A percentile compares a stretch with the other conserved stretches of the same genome.
Conservation (phyloP, 1,140 invertebrate species). For the Drosophila baimaii region DNA sequence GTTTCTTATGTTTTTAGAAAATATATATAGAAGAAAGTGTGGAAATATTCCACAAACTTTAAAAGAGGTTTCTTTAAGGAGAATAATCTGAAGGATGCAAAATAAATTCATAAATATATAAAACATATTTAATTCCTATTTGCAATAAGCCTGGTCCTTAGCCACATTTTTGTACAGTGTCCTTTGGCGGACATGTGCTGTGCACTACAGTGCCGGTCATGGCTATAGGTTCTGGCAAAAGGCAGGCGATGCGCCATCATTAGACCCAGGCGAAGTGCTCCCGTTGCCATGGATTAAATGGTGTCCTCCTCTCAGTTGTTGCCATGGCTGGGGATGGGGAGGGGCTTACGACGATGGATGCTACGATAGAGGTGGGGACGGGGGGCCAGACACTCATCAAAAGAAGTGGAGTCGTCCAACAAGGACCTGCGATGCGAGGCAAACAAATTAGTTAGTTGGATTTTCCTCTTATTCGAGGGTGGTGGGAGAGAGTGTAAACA, state of each 20-base stretch:
- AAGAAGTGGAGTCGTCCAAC: constrained; percentile 3
- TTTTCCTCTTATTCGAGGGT: constrained; percentile 27
- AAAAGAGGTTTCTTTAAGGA: too few relatives aligned
- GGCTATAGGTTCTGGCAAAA: constrained; percentile 5
- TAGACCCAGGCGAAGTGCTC: constrained; percentile 1
- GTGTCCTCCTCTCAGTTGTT: constrained; percentile 9
- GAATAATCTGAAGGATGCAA: too few relatives aligned
- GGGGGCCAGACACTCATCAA: constrained; percentile 7
- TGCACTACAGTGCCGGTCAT: constrained; percentile 7
- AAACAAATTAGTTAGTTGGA: constrained; percentile 67
- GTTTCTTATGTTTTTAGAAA: too few relatives aligned
- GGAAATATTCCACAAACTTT: too few relatives aligned
- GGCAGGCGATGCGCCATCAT: constrained; percentile 5
- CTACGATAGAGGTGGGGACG: not conserved
- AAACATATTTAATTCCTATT: not conserved
- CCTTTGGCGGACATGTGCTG: not conserved
- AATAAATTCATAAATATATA: too few relatives aligned
- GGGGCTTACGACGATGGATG: not conserved
- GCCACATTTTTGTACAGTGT: not conserved
- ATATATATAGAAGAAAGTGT: too few relatives aligned
- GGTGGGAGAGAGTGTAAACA: constrained; percentile 63
- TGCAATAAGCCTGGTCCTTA: not conserved
- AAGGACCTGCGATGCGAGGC: constrained; percentile 6
- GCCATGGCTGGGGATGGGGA: not conserved
- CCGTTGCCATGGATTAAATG: constrained; percentile 29